Evolutionary conservation across 2,797 vertebrate species (phyloP).

Genomic region (Cossypha polioptera): DNA sequence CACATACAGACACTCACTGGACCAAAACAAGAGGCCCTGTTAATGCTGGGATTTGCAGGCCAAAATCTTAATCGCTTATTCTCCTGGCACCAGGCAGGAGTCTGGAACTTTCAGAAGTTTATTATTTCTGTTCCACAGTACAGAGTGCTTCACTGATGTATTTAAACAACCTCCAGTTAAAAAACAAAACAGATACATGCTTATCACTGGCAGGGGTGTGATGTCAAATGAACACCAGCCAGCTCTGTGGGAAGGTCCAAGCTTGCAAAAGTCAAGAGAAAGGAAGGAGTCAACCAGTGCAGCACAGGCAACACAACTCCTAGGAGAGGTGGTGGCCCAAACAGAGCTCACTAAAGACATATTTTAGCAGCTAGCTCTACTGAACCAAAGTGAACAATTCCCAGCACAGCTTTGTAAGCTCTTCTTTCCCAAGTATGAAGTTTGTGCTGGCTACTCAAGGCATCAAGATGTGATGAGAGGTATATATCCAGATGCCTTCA

Average conservation of each 20-base stretch:
- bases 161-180: not conserved
- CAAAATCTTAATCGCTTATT: not conserved
- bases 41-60: not conserved
- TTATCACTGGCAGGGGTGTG: not conserved
- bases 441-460: not conserved
- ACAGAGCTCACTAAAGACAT: not conserved
- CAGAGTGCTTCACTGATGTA: not conserved
- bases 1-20: not conserved
- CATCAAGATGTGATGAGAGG: not conserved
- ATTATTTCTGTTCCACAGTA: not conserved
- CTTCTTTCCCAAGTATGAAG: not conserved
- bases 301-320: not conserved
- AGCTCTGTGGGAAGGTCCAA: not conserved
- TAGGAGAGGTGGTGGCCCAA: not conserved
- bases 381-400: not conserved
- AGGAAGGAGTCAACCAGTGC: not conserved
- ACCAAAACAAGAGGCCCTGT: not conserved
- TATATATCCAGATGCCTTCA: not conserved
- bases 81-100: not conserved
- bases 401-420: not conserved
- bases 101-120: not conserved
- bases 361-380: not conserved
- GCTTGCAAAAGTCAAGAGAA: not conserved
- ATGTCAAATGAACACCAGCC: not conserved
- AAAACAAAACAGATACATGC: not conserved